phyloP scores from a whole-genome alignment of 2,113 vertebrate species.

The Sclerurus mexicanus region DNA sequence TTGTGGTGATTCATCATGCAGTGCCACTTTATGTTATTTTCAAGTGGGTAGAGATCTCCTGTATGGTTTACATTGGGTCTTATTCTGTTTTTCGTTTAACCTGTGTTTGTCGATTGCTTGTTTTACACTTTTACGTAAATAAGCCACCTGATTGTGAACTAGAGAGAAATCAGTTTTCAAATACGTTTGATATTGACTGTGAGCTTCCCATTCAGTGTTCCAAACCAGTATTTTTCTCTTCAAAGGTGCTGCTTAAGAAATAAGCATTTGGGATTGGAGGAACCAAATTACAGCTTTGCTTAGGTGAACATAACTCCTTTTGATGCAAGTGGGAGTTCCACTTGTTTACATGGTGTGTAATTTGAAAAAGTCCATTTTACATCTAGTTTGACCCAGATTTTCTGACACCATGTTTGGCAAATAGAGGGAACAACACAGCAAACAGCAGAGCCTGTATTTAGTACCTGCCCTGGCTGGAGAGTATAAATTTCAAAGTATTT shows the following conservation, averaged over 20 bases:
- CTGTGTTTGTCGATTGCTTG: slow-evolving; percentile 24
- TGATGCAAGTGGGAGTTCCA: background rate
- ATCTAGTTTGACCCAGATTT: background rate
- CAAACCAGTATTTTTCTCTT: background rate
- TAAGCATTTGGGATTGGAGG: background rate
- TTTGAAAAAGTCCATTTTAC: background rate
- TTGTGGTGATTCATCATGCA: slow-evolving; percentile 17
- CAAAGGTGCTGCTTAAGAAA: slow-evolving; percentile 21
- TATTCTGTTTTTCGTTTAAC: slow-evolving; percentile 47
- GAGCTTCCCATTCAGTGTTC: slow-evolving; percentile 25
- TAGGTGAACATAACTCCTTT: background rate
- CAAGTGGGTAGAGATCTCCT: slow-evolving; percentile 11
- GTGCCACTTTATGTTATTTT: background rate
- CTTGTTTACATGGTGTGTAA: background rate
- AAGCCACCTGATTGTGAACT: background rate
- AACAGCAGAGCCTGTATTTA: background rate
- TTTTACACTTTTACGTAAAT: slow-evolving; percentile 57
- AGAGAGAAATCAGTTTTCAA: slow-evolving; percentile 56
- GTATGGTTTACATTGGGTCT: background rate
- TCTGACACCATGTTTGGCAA: background rate
- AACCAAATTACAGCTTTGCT: background rate
- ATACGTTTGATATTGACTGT: background rate
- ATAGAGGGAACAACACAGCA: background rate
- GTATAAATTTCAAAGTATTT: background rate
- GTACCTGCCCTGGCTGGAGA: background rate